Conservation (phyloP, 2,888 invertebrate species). For the Atrina japonica region DNA sequence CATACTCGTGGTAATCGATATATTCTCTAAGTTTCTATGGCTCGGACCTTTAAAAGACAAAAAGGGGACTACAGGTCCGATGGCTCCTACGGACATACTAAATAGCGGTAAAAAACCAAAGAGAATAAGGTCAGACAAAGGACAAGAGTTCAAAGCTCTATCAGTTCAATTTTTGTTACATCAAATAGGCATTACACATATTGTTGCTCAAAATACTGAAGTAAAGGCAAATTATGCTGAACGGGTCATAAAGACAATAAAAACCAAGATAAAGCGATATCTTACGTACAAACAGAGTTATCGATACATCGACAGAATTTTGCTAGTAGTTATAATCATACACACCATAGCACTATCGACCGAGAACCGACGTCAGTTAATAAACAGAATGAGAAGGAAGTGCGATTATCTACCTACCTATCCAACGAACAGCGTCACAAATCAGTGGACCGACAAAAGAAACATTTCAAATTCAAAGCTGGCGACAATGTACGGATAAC, state of each 20-base stretch:
- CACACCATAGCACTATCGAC: slow-evolving; percentile 41
- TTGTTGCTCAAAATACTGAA: slow-evolving; percentile 42
- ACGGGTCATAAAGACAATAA: slow-evolving; percentile 47
- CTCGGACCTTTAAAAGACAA: slow-evolving; percentile 38
- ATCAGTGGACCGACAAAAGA: background rate
- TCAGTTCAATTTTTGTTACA: slow-evolving; percentile 28
- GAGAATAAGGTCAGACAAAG: slow-evolving; percentile 29
- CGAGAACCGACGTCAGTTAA: slow-evolving; percentile 30
- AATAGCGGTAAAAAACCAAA: slow-evolving; percentile 20
- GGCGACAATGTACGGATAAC: slow-evolving; percentile 44
- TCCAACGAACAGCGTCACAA: slow-evolving; percentile 4
- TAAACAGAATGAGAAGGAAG: slow-evolving; percentile 23
- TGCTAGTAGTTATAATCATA: slow-evolving; percentile 42
- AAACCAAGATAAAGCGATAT: slow-evolving; percentile 37
- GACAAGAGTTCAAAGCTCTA: slow-evolving; percentile 46
- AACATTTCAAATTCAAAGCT: slow-evolving; percentile 41
- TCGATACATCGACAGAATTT: slow-evolving; percentile 23
- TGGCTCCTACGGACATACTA: slow-evolving; percentile 40
- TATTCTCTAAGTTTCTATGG: slow-evolving; percentile 45
- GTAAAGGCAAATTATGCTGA: slow-evolving; percentile 43
- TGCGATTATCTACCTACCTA: slow-evolving; percentile 1
- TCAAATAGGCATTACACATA: slow-evolving; percentile 35
- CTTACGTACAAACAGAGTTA: slow-evolving; percentile 41
- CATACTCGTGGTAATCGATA: slow-evolving; percentile 41
- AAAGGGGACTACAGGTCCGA: slow-evolving; percentile 26